Evolutionary conservation across 2,888 invertebrate genomes (phyloP).

Genomic region (Sphinx pinastri): DNA sequence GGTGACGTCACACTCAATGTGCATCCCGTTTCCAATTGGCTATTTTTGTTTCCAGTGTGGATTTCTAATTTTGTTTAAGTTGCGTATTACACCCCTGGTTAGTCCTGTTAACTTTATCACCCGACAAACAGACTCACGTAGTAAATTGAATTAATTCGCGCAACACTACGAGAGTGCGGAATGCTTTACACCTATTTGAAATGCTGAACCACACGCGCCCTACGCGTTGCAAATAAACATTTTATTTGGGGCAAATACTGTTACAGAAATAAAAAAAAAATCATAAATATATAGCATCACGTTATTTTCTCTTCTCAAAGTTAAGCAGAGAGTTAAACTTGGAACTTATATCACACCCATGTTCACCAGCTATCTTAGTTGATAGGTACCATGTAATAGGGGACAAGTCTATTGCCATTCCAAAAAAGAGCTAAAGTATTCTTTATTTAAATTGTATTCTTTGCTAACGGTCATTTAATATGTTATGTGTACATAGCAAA

Average conservation of each 20-base stretch:
- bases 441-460: not conserved
- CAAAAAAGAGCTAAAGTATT: not conserved
- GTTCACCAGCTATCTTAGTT: too few relatives aligned
- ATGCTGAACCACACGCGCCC: not conserved
- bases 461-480: slow-evolving; percentile 11
- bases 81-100: too few relatives aligned
- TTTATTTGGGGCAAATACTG: too few relatives aligned
- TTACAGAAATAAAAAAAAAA: too few relatives aligned
- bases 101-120: not conserved
- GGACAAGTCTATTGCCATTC: not conserved
- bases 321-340: not conserved
- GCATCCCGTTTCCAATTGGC: too few relatives aligned
- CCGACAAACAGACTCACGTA: not conserved
- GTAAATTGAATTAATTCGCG: not conserved
- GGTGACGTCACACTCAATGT: too few relatives aligned
- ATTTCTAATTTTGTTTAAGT: too few relatives aligned
- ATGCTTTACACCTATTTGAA: not conserved
- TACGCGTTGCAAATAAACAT: not conserved
- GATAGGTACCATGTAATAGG: not conserved
- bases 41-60: too few relatives aligned
- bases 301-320: not conserved
- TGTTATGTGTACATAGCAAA: slow-evolving; percentile 14
- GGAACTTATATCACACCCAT: too few relatives aligned
- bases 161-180: not conserved
- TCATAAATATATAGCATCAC: not conserved